Conservation (phyloP, 1,140 invertebrate species). For the Tetranychus cinnabarinus region DNA sequence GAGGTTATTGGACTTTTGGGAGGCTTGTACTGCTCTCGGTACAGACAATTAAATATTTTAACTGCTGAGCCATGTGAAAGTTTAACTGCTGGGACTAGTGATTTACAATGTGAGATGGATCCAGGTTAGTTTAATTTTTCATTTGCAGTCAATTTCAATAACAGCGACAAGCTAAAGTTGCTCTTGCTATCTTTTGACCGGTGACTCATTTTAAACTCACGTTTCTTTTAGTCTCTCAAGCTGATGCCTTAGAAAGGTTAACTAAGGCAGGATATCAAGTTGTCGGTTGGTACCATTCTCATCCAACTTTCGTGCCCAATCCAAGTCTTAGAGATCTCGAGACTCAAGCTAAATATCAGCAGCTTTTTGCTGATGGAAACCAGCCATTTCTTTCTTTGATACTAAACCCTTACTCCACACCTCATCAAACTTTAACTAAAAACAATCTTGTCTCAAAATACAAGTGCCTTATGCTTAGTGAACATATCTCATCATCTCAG, state of each 20-base stretch:
- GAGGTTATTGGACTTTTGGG: conserved; percentile 49
- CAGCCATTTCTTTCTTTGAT: not conserved
- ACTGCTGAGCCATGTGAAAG: conserved; percentile 31
- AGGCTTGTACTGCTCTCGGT: conserved; percentile 18
- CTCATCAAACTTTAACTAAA: not conserved
- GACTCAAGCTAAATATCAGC: conserved; percentile 31
- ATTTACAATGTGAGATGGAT: conserved; percentile 49
- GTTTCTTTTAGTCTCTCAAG: conserved; percentile 26
- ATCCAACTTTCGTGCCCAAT: conserved; percentile 35
- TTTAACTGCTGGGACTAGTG: conserved; percentile 23
- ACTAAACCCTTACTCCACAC: not conserved
- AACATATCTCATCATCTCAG: not conserved
- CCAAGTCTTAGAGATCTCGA: conserved; percentile 35
- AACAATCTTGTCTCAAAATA: not conserved
- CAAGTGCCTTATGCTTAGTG: conserved; percentile 2
- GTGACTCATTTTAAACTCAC: conserved; percentile 1
- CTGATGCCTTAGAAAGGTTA: conserved; percentile 28
- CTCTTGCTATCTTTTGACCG: not conserved
- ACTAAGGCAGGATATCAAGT: conserved; percentile 24
- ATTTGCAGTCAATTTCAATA: not conserved
- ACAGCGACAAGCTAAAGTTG: not conserved
- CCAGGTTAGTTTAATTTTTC: conserved; percentile 25
- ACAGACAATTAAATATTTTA: conserved; percentile 17
- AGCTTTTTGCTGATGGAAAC: conserved; percentile 23
- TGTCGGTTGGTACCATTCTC: conserved; percentile 39